Evolutionary conservation across 1,140 invertebrate genomes (phyloP), one percentile per base, ranked within the genome.

Genomic region (Lordiphosa clarofinis): DNA sequence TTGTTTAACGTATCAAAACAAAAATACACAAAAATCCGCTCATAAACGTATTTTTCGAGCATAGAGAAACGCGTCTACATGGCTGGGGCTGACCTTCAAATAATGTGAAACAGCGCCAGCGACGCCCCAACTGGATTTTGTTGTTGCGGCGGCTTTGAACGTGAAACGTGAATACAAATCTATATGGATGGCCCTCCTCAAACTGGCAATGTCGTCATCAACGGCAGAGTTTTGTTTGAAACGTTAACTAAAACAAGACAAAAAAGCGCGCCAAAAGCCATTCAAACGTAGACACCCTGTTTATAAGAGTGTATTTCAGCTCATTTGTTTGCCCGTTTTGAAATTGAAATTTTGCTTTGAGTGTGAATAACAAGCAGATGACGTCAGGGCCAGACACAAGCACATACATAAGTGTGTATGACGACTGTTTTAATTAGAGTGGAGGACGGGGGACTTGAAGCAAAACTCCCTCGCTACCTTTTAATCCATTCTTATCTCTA

Each of bases 301-400:
- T 58, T 28, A 33, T 19, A 1, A 13, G 2, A 24, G n/a, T 40
- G 43, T 31, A 53, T 53, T 88, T 81, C 50, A 36, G 21, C 21
- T 24, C 21, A 24, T 37, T 54, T 61, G 13, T 13, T 39, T 15
- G 28, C 40, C 21, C 5, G 48, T 59, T 72, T 73, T 19, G 56
- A 64, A 76, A 87, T 54, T 52, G 40, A 48, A 74, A 65, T 64
- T 49, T 71, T 46, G 58, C 38, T 48, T 33, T 54, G 70, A 71
- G 73, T 62, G 67, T 78, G 58, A 70, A 82, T 70, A 89, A 57
- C 72, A 79, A 63, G 44, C 35, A 57, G 59, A 58, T 89, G 73
- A 70, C 73, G 73, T 73, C 78, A 88, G 87, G 69, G 59, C 13
- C 40, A 56, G 49, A 36, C 12, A 38, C 24, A 39, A 11, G 56